Conservation (phyloP, 2,797 vertebrate genomes). For the Octomys mimax region DNA sequence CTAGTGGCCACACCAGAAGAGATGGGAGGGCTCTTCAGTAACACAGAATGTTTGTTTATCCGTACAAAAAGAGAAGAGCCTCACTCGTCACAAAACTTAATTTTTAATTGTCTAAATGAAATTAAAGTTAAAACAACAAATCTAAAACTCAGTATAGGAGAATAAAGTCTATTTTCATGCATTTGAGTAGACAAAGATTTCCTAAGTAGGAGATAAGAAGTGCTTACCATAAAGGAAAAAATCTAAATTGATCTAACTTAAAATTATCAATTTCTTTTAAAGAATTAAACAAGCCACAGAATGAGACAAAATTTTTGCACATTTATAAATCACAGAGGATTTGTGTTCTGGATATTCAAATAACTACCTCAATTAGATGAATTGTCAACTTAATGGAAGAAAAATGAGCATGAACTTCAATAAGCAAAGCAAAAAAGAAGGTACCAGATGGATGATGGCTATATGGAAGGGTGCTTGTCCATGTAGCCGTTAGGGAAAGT, state of each 20-base stretch:
- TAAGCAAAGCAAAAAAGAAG: neutral
- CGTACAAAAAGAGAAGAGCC: neutral
- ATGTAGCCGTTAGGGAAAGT: neutral
- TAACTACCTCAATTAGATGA: neutral
- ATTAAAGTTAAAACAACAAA: neutral
- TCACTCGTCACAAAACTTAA: neutral
- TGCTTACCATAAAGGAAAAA: neutral
- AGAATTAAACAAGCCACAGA: neutral
- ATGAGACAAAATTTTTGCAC: neutral
- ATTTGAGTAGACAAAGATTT: conserved; percentile 31
- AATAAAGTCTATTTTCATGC: neutral
- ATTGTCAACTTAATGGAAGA: neutral
- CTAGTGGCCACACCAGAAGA: too few relatives aligned
- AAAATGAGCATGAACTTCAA: neutral
- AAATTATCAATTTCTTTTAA: neutral
- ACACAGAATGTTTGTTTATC: neutral
- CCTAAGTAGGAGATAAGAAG: neutral
- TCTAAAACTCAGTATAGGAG: neutral
- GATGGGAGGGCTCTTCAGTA: neutral
- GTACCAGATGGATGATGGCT: neutral
- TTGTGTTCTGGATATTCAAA: neutral
- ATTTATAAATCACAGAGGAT: neutral
- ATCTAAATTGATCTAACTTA: neutral
- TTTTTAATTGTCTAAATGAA: conserved; percentile 15
- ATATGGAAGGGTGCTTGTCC: neutral